A percentile compares a stretch with the other conserved stretches of the same genome.
phyloP scores from a whole-genome alignment of 2,113 vertebrate genomes.

The Todiramphus chloris region DNA sequence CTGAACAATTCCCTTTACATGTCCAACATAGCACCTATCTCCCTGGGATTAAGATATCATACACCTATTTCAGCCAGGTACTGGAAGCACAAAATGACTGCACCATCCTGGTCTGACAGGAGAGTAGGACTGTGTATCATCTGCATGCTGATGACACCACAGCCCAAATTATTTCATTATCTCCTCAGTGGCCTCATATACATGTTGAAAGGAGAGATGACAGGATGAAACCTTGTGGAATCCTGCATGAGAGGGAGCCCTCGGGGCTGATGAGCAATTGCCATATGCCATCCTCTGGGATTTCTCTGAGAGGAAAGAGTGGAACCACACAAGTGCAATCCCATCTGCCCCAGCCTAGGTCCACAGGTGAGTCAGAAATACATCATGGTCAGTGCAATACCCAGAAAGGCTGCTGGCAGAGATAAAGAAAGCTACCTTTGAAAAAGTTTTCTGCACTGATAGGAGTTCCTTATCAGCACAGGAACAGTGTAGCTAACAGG shows the following conservation, averaged over 20 bases:
- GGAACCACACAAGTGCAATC: constrained; percentile 72
- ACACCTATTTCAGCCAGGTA: background rate
- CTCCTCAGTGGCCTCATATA: constrained; percentile 73
- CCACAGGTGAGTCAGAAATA: constrained; percentile 74
- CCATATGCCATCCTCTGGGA: constrained; percentile 69
- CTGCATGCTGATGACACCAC: constrained; percentile 35
- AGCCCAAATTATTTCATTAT: constrained; percentile 75
- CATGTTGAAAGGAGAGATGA: constrained; percentile 73
- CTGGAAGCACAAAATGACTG: background rate
- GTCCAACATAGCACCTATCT: background rate
- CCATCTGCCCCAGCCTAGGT: constrained; percentile 72
- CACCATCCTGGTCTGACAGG: constrained; percentile 46
- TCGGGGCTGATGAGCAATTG: constrained; percentile 69
- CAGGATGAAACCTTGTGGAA: constrained; percentile 74
- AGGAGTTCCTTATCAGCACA: background rate
- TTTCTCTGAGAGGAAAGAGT: constrained; percentile 71
- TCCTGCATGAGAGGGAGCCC: constrained; percentile 64
- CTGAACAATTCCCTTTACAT: background rate
- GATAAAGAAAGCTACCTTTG: background rate
- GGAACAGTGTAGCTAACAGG: background rate
- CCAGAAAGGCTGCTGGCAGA: constrained; percentile 56
- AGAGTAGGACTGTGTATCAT: constrained; percentile 57
- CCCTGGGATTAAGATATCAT: background rate
- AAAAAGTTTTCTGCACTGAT: background rate
- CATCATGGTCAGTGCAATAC: background rate